A percentile compares a stretch with the other conserved stretches of the same genome.
These are phyloP conservation scores for Rhagonycha lutea DNA, from an alignment of 2,888 invertebrate species.

Conservation along the genomic window DNA sequence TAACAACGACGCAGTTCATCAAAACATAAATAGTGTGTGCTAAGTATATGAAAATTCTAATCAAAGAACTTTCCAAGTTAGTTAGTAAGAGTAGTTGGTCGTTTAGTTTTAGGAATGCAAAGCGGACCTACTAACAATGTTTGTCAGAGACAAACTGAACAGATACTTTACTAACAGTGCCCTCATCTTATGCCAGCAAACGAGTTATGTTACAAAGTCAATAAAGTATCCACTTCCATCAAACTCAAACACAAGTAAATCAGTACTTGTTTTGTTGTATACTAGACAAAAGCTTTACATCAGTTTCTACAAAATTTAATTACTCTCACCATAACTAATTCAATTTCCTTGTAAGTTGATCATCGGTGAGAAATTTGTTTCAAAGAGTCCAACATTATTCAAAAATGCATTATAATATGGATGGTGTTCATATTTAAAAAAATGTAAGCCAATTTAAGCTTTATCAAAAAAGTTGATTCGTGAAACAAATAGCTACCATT, in stretches of 20 bases:
- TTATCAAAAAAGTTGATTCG: neutral
- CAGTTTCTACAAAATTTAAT: conserved; percentile 26
- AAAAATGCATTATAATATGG: neutral
- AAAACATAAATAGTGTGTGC: neutral
- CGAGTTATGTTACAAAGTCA: conserved; percentile 46
- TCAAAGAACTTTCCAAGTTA: neutral
- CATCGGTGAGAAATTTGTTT: neutral
- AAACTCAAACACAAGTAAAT: conserved; percentile 48
- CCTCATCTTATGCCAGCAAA: conserved; percentile 35
- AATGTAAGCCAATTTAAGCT: neutral
- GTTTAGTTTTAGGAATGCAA: conserved; percentile 21
- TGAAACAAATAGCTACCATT: neutral
- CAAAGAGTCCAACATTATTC: too few species aligned
- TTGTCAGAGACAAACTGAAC: conserved; percentile 41
- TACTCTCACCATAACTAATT: neutral
- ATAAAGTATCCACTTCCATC: conserved; percentile 46
- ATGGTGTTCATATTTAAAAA: neutral
- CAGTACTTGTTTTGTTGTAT: conserved; percentile 42
- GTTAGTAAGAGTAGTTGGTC: conserved; percentile 16
- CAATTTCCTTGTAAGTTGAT: neutral
- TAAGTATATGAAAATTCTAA: neutral
- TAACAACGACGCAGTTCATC: neutral
- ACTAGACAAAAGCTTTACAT: conserved; percentile 28
- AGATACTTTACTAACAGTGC: conserved; percentile 43
- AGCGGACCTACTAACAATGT: conserved; percentile 35